Evolutionary conservation across 2,797 vertebrate genomes (phyloP).

Genomic region (Oreochromis mossambicus): DNA sequence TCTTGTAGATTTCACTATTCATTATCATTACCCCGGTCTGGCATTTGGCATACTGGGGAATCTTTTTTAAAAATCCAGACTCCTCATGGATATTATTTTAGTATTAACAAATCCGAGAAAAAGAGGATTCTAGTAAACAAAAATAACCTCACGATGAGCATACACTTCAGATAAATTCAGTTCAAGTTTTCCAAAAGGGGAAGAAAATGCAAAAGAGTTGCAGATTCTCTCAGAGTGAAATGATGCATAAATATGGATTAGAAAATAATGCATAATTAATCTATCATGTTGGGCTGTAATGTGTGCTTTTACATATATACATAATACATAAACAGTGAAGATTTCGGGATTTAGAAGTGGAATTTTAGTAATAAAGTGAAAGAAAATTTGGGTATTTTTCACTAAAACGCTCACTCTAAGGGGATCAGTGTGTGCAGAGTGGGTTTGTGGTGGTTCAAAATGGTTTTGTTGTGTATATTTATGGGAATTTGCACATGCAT

Average conservation of each 20-base stretch:
- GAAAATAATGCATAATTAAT: neutral
- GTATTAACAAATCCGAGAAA: neutral
- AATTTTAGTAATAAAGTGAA: neutral
- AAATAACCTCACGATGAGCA: neutral
- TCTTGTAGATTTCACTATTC: neutral
- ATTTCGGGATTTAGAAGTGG: neutral
- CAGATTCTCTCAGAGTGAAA: neutral
- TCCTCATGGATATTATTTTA: neutral
- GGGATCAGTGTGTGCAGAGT: neutral
- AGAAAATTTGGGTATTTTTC: neutral
- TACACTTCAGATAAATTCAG: neutral
- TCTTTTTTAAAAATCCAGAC: neutral
- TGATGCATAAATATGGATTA: neutral
- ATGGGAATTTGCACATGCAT: neutral
- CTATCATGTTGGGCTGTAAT: neutral
- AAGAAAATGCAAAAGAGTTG: neutral
- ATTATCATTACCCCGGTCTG: neutral
- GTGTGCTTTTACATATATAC: neutral
- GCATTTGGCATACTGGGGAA: neutral
- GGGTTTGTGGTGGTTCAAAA: neutral
- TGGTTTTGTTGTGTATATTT: neutral
- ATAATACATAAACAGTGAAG: neutral
- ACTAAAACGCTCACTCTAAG: neutral
- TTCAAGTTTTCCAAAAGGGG: neutral
- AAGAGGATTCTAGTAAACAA: neutral